Percentiles rank a stretch among this genome's conserved stretches.
phyloP scores from a whole-genome alignment of 2,888 invertebrate species.

The Orgyia antiqua region DNA sequence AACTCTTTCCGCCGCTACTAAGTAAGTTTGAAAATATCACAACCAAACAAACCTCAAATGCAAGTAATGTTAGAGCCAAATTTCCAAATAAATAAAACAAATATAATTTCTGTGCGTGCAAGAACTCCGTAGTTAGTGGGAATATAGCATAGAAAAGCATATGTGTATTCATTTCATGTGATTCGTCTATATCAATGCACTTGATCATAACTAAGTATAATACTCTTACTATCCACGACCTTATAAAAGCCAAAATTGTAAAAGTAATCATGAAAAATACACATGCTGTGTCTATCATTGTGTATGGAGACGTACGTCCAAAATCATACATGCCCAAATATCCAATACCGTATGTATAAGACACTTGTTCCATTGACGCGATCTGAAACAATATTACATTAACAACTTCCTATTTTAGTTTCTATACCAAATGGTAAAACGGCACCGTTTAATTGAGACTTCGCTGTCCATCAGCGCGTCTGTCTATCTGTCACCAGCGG shows the following conservation, averaged over 20 bases:
- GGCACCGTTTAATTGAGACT: too few species aligned
- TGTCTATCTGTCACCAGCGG: too few species aligned
- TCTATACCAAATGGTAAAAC: too few species aligned
- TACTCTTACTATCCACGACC: slow-evolving; percentile 44
- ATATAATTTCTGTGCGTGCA: slow-evolving; percentile 42
- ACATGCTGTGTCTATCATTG: slow-evolving; percentile 53
- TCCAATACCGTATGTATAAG: slow-evolving; percentile 47
- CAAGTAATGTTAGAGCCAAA: slow-evolving; percentile 30
- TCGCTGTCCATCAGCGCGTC: too few species aligned
- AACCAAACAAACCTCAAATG: slow-evolving; percentile 5
- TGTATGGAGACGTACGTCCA: slow-evolving; percentile 44
- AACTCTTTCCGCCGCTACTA: too few species aligned
- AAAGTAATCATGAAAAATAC: slow-evolving; percentile 42
- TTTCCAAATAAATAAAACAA: slow-evolving; percentile 45
- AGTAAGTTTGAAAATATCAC: neutral
- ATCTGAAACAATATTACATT: slow-evolving; percentile 45
- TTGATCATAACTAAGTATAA: slow-evolving; percentile 32
- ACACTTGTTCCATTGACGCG: slow-evolving; percentile 28
- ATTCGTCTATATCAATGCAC: slow-evolving; percentile 34
- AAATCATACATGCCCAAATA: slow-evolving; percentile 53
- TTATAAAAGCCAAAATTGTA: slow-evolving; percentile 37
- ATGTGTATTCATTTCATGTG: slow-evolving; percentile 28
- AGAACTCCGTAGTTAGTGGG: slow-evolving; percentile 48
- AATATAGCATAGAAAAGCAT: slow-evolving; percentile 45
- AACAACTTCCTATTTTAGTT: too few species aligned